These are phyloP conservation scores for Tamias sibiricus DNA, from an alignment of 2,113 vertebrate genomes.

Conservation along the genomic window DNA sequence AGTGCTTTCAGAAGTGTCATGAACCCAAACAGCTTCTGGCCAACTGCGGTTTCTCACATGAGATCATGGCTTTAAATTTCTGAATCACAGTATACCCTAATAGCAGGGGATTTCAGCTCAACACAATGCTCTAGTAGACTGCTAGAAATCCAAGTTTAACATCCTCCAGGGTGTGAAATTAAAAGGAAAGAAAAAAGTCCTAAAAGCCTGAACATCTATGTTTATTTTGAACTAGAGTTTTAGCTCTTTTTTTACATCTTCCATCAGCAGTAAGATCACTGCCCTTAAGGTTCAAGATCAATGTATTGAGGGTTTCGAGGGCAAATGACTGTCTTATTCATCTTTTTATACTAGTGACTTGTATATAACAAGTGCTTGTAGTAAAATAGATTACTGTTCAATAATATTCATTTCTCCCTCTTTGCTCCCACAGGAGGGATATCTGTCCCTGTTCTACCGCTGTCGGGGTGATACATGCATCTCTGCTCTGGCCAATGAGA, in stretches of 20 bases:
- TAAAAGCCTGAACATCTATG: not conserved
- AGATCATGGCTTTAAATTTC: conserved; percentile 71
- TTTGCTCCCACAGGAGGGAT: conserved; percentile 14
- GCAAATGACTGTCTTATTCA: not conserved
- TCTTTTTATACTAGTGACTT: not conserved
- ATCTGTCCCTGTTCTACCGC: not conserved
- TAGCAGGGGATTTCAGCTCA: conserved; percentile 53
- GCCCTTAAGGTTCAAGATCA: not conserved
- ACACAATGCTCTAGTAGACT: conserved; percentile 34
- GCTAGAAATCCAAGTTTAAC: conserved; percentile 67
- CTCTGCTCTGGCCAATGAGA: not conserved
- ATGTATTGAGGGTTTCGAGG: not conserved
- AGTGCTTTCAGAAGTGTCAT: conserved; percentile 47
- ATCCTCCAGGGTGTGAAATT: conserved; percentile 73
- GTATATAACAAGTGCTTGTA: not conserved
- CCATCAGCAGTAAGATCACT: not conserved
- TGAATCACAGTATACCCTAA: conserved; percentile 59
- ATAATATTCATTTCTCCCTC: not conserved
- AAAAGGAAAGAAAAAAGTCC: not conserved
- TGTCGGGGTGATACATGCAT: not conserved
- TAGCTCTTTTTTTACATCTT: not conserved
- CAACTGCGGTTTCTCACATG: conserved; percentile 48
- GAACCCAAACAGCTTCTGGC: conserved; percentile 46
- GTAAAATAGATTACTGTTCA: not conserved
- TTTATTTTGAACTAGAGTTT: not conserved